Conservation (phyloP, 2,113 vertebrate genomes). For the Podarcis raffonei region DNA sequence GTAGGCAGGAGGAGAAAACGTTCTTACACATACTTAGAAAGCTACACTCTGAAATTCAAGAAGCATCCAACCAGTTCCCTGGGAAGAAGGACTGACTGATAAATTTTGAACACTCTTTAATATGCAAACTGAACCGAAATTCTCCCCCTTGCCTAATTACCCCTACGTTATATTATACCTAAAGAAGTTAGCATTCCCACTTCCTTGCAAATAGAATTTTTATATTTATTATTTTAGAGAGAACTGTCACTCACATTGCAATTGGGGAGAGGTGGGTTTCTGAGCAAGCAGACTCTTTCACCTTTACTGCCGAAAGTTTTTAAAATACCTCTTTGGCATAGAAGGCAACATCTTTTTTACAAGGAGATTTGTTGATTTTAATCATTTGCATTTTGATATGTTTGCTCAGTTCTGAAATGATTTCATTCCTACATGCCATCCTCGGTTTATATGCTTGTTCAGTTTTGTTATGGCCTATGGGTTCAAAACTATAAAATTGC, state of each 20-base stretch:
- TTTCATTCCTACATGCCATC: neutral
- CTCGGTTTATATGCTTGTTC: neutral
- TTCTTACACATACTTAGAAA: too few relatives aligned
- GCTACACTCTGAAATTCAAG: too few relatives aligned
- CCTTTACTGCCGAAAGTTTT: neutral
- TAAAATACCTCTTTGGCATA: neutral
- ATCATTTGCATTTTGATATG: slow-evolving; percentile 2
- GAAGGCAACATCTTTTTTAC: neutral
- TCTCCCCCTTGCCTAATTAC: too few relatives aligned
- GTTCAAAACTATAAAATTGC: neutral
- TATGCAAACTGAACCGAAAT: too few relatives aligned
- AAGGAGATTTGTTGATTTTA: neutral
- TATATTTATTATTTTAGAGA: neutral
- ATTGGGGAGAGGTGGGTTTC: neutral
- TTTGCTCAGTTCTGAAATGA: neutral
- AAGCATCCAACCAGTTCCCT: neutral
- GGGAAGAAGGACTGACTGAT: neutral
- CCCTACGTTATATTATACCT: too few relatives aligned
- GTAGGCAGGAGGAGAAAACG: too few relatives aligned
- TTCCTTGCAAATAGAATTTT: neutral
- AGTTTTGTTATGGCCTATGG: neutral
- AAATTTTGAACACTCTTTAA: too few relatives aligned
- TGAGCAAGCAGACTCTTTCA: neutral
- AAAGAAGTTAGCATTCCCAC: neutral
- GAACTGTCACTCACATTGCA: neutral